Base-by-base conservation (phyloP, 1,140 invertebrate genomes). In the Heliothis subflexa region DNA sequence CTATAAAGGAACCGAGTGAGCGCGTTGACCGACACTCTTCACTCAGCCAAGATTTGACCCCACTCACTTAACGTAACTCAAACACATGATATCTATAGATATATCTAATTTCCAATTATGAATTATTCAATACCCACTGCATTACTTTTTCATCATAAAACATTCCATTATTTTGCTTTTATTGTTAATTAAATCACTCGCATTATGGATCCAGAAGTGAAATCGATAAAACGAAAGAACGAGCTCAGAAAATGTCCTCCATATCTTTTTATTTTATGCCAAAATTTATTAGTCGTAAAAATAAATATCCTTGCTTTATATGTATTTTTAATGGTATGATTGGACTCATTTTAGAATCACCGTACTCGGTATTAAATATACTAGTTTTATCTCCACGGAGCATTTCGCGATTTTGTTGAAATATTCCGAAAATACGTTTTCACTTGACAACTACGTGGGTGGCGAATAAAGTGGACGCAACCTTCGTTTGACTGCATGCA, bases 221-320 rank as follows among this genome's bases (percentile, higher is more conserved):
- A 88, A 88, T 86, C 81, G 87, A 90, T 87, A 91, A 90, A 89
- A 70, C 80, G 78, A 85, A 88, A 87, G 83, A 88, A 88, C 85
- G 86, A 83, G 82, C 88, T 88, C 86, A 83, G 83, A 88, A 88
- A 87, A 86, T 88, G 86, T 89, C 84, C 62, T 50, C 78, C 82
- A 85, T 91, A 89, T 88, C 83, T 85, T 88, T 86, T 88, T 92
- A 88, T 81, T 85, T 85, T 86, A 83, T 83, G 78, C 78, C 76
- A 72, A 86, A 88, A 89, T 91, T 93, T 93, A 93, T 93, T 88
- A 86, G 71, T 85, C 87, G 85, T 92, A 90, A 89, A 91, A 52
- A 75, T 64, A 75, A 64, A 91, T 85, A 81, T 88, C 80, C 78
- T 86, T 82, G 72, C 78, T 80, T 81, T 84, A 72, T 88, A 86